Conservation (phyloP, 2,113 vertebrate species). For the Symphodus melops region DNA sequence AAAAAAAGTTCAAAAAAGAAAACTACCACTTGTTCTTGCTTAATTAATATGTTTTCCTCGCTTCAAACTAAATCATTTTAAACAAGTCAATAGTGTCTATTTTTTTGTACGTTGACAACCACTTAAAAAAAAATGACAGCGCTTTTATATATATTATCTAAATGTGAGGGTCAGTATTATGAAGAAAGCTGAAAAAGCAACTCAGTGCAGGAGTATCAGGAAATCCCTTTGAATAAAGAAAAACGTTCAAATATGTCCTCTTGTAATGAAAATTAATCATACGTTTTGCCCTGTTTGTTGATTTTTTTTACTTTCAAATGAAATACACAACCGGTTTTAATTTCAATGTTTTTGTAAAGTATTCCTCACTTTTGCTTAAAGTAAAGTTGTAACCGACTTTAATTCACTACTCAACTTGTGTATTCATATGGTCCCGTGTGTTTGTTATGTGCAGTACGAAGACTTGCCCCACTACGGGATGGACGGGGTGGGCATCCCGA, state of each 20-base stretch:
- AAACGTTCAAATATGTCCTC: constrained; percentile 9
- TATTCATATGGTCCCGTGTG: constrained; percentile 55
- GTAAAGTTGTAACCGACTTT: constrained; percentile 2
- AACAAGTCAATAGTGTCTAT: not conserved
- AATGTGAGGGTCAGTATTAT: not conserved
- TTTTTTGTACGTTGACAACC: not conserved
- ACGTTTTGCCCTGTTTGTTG: not conserved
- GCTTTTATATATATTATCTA: constrained; percentile 2
- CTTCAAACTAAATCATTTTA: not conserved
- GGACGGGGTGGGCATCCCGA: constrained; percentile 98
- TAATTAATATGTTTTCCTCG: not conserved
- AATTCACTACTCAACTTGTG: not conserved
- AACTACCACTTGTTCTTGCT: constrained; percentile 5
- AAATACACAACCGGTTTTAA: no score
- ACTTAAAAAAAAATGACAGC: not conserved
- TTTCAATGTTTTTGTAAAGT: no score
- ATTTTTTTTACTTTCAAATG: no score
- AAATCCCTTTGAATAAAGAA: not conserved
- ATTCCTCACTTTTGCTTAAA: not conserved
- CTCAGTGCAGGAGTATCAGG: no score
- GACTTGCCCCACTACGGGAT: constrained; percentile 99
- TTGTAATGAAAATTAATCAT: constrained; percentile 6
- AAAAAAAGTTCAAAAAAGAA: constrained; percentile 20
- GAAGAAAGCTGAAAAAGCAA: not conserved
- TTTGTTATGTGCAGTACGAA: constrained; percentile 94